Base-by-base conservation (phyloP, 37 sponge, comb jelly and placozoan genomes). In the Cladorhizidae sp. region DNA sequence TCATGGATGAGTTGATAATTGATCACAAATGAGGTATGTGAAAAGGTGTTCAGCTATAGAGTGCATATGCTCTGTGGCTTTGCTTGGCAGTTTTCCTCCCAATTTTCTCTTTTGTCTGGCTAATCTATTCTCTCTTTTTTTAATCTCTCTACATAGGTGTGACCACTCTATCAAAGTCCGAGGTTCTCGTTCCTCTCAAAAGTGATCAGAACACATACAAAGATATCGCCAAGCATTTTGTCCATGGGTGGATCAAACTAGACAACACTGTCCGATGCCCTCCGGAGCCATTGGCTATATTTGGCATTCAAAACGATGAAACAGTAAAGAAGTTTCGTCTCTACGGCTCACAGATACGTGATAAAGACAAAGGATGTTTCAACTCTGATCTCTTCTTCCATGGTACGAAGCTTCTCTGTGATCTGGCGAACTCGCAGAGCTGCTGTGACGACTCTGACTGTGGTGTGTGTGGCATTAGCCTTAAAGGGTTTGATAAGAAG, bases 261-360 rank as follows among this genome's bases (percentile, higher is more conserved):
- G 68, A 70, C 14, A 28, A 63, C 7, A 28, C 36, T 1, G 41
- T 35, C 29, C 41, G 45, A 2, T 29, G 59, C 0, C 67, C 79
- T 40, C 88, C 88, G 3, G 55, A 71, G 37, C 76, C 72, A n/a
- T 25, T 41, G 36, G 88, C 88, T n/a, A 76, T 81, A 57, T 87
- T 57, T 58, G 82, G 82, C 70, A 59, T 81, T 40, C 72, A 74
- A 29, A 87, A 87, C 58, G 0, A 57, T 20, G 49, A 52, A 0
- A 18, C 81, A 21, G 37, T 28, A 39, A 32, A 32, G 41, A 58
- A 43, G 31, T 87, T 76, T 55, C 76, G 59, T 0, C 9, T 3
- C 6, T 87, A 81, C 55, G 62, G 59, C 14, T 25, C 67, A 1
- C 57, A 28, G 33, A 62, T 87, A 3, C 65, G 71, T 7, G 36